Percentiles rank a stretch among this genome's conserved stretches.
Evolutionary conservation across 2,888 invertebrate genomes (phyloP).

Genomic region (Limnephilus rhombicus): DNA sequence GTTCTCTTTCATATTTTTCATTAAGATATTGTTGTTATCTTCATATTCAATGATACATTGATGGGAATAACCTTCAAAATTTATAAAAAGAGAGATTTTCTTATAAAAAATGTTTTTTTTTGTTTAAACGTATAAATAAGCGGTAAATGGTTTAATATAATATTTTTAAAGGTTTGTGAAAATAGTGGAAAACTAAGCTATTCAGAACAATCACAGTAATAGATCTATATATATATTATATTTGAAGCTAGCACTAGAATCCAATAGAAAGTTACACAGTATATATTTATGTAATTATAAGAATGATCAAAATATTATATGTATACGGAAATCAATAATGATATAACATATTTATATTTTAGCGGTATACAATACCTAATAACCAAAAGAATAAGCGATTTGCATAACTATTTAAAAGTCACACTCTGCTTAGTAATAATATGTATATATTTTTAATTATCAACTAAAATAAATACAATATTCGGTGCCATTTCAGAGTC

Average conservation of each 20-base stretch:
- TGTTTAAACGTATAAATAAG: background rate
- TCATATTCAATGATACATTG: too few species aligned
- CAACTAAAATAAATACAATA: conserved; percentile 27
- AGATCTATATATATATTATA: background rate
- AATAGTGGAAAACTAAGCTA: background rate
- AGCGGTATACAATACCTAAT: conserved; percentile 9
- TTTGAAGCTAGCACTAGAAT: background rate
- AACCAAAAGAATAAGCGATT: conserved; percentile 20
- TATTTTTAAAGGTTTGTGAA: background rate
- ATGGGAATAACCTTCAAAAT: too few species aligned
- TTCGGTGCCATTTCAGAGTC: conserved; percentile 34
- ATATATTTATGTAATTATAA: background rate
- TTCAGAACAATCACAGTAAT: background rate
- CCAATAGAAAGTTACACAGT: background rate
- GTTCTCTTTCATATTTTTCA: too few species aligned
- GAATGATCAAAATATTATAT: conserved; percentile 19
- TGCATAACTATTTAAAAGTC: conserved; percentile 29
- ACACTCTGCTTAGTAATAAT: conserved; percentile 30
- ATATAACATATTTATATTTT: conserved; percentile 11
- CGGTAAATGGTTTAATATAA: background rate
- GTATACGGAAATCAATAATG: background rate
- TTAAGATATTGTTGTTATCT: too few species aligned
- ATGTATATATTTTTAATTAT: background rate
- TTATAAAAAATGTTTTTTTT: background rate
- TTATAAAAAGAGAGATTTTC: too few species aligned